Evolutionary conservation across 2,797 vertebrate species (phyloP).

Genomic region (Alcedo atthis): DNA sequence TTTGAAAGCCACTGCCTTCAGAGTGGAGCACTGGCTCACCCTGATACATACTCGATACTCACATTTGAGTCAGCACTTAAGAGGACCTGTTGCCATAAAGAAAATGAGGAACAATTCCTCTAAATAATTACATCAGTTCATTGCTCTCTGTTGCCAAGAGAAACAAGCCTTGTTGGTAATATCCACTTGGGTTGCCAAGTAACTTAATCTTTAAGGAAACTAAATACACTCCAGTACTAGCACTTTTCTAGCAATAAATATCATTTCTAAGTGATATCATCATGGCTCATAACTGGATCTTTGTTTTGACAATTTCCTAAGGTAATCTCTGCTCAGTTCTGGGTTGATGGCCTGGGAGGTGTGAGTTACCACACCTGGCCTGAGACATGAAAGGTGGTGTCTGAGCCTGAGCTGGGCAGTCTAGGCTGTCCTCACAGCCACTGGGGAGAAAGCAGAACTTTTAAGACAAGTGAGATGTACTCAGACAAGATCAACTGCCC

Average conservation of each 20-base stretch:
- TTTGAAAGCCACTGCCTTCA: not conserved
- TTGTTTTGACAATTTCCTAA: not conserved
- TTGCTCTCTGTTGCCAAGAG: conserved; percentile 53
- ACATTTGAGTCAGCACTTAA: not conserved
- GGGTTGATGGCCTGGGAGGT: not conserved
- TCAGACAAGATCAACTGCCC: accelerated
- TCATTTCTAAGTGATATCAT: not conserved
- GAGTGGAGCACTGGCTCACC: not conserved
- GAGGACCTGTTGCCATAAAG: not conserved
- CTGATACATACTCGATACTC: not conserved
- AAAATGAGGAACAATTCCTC: conserved; percentile 29
- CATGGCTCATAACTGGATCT: not conserved
- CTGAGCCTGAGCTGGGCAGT: not conserved
- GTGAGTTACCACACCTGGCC: not conserved
- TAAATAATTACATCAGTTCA: conserved; percentile 49
- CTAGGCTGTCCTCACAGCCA: not conserved
- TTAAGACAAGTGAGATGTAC: not conserved
- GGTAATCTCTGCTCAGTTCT: not conserved
- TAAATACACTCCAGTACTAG: not conserved
- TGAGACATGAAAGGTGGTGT: accelerated
- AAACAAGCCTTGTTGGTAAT: conserved; percentile 39
- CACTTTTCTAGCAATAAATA: not conserved
- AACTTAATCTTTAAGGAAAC: conserved; percentile 15
- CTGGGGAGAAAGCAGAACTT: not conserved
- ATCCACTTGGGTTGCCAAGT: conserved; percentile 18